Conservation (phyloP, 2,113 vertebrate genomes). For the Corvus moneduloides region DNA sequence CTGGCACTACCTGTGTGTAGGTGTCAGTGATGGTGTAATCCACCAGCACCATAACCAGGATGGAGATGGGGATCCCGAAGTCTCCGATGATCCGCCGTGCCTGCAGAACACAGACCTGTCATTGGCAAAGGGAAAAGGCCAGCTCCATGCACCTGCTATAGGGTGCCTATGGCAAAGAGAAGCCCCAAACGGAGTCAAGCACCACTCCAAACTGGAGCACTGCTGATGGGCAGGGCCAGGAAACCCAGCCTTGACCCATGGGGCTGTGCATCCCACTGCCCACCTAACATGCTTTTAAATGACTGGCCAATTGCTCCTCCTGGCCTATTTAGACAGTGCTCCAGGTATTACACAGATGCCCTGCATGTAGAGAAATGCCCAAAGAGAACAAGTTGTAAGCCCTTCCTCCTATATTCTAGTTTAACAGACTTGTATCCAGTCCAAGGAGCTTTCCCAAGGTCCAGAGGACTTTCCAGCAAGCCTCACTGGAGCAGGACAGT, state of each 20-base stretch:
- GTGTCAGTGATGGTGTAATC: slow-evolving; percentile 90
- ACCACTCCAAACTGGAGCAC: background rate
- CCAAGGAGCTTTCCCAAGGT: background rate
- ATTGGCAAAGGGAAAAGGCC: background rate
- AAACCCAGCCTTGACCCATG: background rate
- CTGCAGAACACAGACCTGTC: slow-evolving; percentile 64
- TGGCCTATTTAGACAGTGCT: background rate
- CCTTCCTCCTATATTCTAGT: background rate
- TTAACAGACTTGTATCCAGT: background rate
- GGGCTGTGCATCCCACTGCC: background rate
- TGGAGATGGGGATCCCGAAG: slow-evolving; percentile 98
- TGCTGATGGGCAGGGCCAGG: background rate
- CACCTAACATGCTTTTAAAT: background rate
- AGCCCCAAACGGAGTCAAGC: background rate
- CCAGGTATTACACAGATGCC: background rate
- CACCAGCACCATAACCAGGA: slow-evolving; percentile 90
- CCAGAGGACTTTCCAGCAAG: background rate
- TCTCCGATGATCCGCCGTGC: slow-evolving; percentile 95
- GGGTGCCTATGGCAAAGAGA: background rate
- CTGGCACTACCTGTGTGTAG: slow-evolving; percentile 86
- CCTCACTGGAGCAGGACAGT: background rate
- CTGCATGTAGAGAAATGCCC: background rate
- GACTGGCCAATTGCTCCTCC: background rate
- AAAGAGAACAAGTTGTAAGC: background rate
- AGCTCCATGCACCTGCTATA: background rate